A percentile compares a stretch with the other conserved stretches of the same genome.
Evolutionary conservation across 2,888 invertebrate species (phyloP).

Genomic region (Lomographa bimaculata): DNA sequence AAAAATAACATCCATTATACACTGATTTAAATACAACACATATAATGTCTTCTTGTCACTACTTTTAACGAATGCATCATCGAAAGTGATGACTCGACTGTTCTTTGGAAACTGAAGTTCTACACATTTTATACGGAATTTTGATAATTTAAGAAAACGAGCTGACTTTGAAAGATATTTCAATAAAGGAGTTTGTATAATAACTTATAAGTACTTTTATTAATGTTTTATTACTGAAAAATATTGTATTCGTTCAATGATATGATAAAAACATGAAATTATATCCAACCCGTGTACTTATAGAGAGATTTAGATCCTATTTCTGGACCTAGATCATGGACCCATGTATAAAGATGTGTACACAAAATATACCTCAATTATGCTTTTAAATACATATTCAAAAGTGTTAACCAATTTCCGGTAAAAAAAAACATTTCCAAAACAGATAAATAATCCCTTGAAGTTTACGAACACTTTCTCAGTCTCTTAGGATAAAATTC

Average conservation of each 20-base stretch:
- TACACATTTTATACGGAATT: neutral
- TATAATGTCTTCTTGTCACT: slow-evolving; percentile 14
- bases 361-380: slow-evolving; percentile 7
- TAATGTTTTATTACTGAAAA: too few relatives aligned
- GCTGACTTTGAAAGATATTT: neutral
- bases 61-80: slow-evolving; percentile 3
- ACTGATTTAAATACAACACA: slow-evolving; percentile 33
- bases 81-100: slow-evolving; percentile 9
- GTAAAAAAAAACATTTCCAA: slow-evolving; percentile 36
- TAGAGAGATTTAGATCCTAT: slow-evolving; percentile 12
- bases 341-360: slow-evolving; percentile 19
- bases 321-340: slow-evolving; percentile 28
- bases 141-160: neutral
- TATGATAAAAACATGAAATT: too few relatives aligned
- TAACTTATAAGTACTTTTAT: too few relatives aligned
- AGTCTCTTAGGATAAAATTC: slow-evolving; percentile 79
- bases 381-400: slow-evolving; percentile 7
- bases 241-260: too few relatives aligned
- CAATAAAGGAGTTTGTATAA: too few relatives aligned
- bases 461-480: slow-evolving; percentile 77
- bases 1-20: slow-evolving; percentile 50
- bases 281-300: slow-evolving; percentile 1
- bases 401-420: slow-evolving; percentile 8
- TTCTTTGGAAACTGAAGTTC: neutral
- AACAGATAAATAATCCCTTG: slow-evolving; percentile 41